Percentiles rank a stretch among this genome's conserved stretches.
phyloP scores from a whole-genome alignment of 2,113 vertebrate species.

The Cyrtonyx montezumae region DNA sequence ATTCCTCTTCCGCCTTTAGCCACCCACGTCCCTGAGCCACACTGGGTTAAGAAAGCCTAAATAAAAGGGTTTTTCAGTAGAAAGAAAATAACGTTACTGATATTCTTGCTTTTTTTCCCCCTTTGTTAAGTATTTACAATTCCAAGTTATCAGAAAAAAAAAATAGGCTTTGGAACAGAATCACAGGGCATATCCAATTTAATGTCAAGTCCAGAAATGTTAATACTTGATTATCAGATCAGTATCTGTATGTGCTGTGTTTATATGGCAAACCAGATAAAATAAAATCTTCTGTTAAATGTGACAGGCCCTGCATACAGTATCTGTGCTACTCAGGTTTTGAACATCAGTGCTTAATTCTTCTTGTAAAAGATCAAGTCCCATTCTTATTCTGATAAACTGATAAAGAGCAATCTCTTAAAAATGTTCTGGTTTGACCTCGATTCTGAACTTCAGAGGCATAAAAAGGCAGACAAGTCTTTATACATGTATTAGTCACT shows the following conservation, averaged over 20 bases:
- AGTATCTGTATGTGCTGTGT: neutral
- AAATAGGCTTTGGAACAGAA: neutral
- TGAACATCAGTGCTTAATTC: neutral
- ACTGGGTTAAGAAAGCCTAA: neutral
- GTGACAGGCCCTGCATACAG: neutral
- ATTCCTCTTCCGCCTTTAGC: neutral
- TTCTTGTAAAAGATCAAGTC: neutral
- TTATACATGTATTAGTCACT: slow-evolving; percentile 22
- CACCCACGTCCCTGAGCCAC: neutral
- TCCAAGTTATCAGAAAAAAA: neutral
- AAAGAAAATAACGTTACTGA: rapidly evolving
- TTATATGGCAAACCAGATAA: neutral
- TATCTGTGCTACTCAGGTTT: neutral
- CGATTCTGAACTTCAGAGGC: slow-evolving; percentile 35
- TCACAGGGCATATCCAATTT: neutral
- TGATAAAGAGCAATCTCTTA: slow-evolving; percentile 4
- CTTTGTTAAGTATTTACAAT: slow-evolving; percentile 5
- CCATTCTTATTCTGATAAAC: slow-evolving; percentile 16
- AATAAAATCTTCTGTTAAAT: neutral
- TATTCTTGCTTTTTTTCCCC: neutral
- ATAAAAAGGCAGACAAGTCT: slow-evolving; percentile 24
- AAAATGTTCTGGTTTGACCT: slow-evolving; percentile 43
- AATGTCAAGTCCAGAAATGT: neutral
- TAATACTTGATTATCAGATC: neutral
- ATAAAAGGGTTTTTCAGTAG: neutral